A percentile compares a stretch with the other conserved stretches of the same genome.
Conservation (phyloP, 2,113 vertebrate genomes). For the Ophthalmolycus amberensis region DNA sequence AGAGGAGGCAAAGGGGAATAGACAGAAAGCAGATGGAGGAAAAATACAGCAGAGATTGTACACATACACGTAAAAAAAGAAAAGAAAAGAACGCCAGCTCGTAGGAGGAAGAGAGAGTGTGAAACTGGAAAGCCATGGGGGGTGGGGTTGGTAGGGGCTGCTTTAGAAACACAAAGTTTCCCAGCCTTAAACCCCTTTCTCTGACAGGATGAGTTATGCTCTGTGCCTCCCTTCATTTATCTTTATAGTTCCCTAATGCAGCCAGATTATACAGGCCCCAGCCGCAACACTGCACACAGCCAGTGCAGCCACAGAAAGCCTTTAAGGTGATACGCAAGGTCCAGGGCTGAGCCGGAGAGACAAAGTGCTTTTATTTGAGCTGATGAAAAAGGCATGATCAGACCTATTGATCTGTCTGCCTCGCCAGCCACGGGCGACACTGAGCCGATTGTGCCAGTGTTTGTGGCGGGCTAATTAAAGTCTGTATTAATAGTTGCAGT, state of each 20-base stretch:
- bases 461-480: slow-evolving; percentile 82
- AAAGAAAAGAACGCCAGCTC: slow-evolving; percentile 18
- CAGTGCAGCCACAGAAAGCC: slow-evolving; percentile 61
- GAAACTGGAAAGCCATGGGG: slow-evolving; percentile 64
- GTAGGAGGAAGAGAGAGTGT: slow-evolving; percentile 54
- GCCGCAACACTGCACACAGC: slow-evolving; percentile 71
- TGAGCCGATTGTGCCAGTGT: slow-evolving; percentile 75
- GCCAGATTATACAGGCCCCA: slow-evolving; percentile 81
- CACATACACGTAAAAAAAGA: not conserved
- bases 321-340: slow-evolving; percentile 75
- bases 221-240: slow-evolving; percentile 81
- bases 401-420: slow-evolving; percentile 81
- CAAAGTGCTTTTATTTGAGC: slow-evolving; percentile 84
- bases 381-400: slow-evolving; percentile 83
- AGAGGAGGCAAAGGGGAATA: slow-evolving; percentile 17
- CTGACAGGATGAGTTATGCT: slow-evolving; percentile 86
- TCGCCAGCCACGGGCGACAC: slow-evolving; percentile 76
- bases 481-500: slow-evolving; percentile 82
- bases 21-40: slow-evolving; percentile 64
- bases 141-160: slow-evolving; percentile 53
- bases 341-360: slow-evolving; percentile 71
- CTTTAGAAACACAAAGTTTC: slow-evolving; percentile 81
- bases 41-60: slow-evolving; percentile 53
- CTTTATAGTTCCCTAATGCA: slow-evolving; percentile 83
- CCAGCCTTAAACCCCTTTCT: slow-evolving; percentile 68